phyloP scores from a whole-genome alignment of 2,113 vertebrate genomes.

The Paramormyrops kingsleyae region DNA sequence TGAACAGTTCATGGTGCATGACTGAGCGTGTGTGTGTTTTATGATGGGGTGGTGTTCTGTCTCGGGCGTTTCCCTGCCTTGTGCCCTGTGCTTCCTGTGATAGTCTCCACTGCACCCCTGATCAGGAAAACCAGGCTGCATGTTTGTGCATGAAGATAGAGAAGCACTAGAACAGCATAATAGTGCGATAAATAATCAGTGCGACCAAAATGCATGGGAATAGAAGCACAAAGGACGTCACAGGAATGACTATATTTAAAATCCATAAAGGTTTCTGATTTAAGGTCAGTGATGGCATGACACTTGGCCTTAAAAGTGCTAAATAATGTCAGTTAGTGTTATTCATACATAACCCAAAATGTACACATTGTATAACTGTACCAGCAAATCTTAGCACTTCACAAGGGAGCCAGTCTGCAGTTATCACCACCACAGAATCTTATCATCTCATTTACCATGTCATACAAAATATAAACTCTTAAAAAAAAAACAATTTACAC shows the following conservation, averaged over 20 bases:
- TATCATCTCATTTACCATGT: background rate
- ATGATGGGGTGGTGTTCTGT: background rate
- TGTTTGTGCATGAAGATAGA: background rate
- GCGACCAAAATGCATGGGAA: background rate
- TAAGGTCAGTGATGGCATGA: background rate
- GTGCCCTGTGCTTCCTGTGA: background rate
- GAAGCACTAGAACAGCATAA: background rate
- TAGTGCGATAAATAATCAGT: background rate
- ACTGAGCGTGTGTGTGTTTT: background rate
- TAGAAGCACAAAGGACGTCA: background rate
- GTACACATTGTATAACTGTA: background rate
- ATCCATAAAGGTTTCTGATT: background rate
- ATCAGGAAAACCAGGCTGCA: background rate
- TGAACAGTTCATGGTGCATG: background rate
- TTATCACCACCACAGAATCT: background rate
- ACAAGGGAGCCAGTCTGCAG: background rate
- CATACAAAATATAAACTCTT: background rate
- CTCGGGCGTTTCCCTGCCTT: background rate
- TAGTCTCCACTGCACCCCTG: background rate
- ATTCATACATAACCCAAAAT: background rate
- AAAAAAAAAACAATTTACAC: background rate
- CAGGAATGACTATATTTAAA: background rate
- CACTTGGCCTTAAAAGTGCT: background rate
- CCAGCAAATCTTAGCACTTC: background rate
- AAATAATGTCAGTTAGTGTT: background rate